Base-by-base conservation (phyloP, 23 tunicate genomes). In the Trididemnum miniatum region DNA sequence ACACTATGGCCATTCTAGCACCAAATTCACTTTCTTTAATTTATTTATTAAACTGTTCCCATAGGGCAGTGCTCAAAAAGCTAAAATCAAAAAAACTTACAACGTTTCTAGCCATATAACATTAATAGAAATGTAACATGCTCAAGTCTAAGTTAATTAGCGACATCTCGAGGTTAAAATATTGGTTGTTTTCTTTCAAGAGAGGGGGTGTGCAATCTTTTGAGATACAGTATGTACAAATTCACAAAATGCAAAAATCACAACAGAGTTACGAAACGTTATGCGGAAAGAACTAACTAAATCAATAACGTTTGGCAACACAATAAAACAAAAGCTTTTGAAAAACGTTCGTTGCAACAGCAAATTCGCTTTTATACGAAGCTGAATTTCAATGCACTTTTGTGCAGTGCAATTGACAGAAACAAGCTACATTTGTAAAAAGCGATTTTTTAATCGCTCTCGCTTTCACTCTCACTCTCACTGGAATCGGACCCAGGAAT, bases 391-490 rank as follows among this genome's bases (percentile, higher is more conserved):
- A 44, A 15, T 15, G 54, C 54, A 44, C 15, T 44, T n/a, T n/a
- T n/a, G 15, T 44, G 15, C 12, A 44, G 54, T 44, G 29, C 67
- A 62, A 12, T 62, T 24, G 67, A 20, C n/a, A 20, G 5, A 62
- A n/a, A 62, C 26, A n/a, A 62, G 15, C 67, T 62, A 62, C 67
- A 20, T n/a, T 62, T 62, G 28, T 20, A 12, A 3, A 62, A 62
- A 62, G 23, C 29, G 28, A 5, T 20, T 26, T 20, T 34, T 83
- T 51, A 83, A 30, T 83, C 87, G 51, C 87, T 83, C 24, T 82
- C 86, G 30, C 52, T 44, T 12, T 82, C 86, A 50, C 78, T 82
- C 31, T 72, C 87, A 34, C 87, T 83, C 40, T 82, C 86, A 69
- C 86, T 82, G 2, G 80, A 72, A 22, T 72, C 60, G 1, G 80